Conservation (phyloP, 2,888 invertebrate species). For the Halocaridina rubra region DNA sequence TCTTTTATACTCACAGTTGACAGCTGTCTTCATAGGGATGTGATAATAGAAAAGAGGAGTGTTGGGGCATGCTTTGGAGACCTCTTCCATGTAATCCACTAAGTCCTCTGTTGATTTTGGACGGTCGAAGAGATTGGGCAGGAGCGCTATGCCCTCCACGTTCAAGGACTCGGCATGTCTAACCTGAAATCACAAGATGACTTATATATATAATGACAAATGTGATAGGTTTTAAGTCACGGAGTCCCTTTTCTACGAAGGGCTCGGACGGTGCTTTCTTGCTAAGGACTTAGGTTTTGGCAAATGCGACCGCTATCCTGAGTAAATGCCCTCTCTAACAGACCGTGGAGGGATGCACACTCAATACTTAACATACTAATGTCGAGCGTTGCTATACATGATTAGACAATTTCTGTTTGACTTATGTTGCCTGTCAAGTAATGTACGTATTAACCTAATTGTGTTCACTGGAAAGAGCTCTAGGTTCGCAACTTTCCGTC, state of each 20-base stretch:
- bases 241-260: neutral
- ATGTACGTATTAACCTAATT: too few species aligned
- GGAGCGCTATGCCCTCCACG: conserved; percentile 78
- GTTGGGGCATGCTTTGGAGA: conserved; percentile 79
- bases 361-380: neutral
- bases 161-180: conserved; percentile 76
- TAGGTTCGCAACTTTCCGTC: too few species aligned
- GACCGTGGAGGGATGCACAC: neutral
- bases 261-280: neutral
- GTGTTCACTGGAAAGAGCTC: too few species aligned
- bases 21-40: conserved; percentile 79
- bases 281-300: neutral
- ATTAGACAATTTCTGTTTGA: too few species aligned
- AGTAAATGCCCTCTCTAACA: too few species aligned
- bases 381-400: too few species aligned
- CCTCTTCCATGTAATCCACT: conserved; percentile 76
- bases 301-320: neutral
- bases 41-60: conserved; percentile 87
- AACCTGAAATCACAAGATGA: too few species aligned
- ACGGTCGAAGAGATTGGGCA: conserved; percentile 83
- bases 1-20: conserved; percentile 77
- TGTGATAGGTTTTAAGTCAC: too few species aligned
- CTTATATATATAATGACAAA: too few species aligned
- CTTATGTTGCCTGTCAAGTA: too few species aligned
- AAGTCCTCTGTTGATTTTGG: conserved; percentile 75